These are phyloP conservation scores for Lycorma delicatula DNA, from an alignment of 1,140 invertebrate genomes.

Conservation along the genomic window DNA sequence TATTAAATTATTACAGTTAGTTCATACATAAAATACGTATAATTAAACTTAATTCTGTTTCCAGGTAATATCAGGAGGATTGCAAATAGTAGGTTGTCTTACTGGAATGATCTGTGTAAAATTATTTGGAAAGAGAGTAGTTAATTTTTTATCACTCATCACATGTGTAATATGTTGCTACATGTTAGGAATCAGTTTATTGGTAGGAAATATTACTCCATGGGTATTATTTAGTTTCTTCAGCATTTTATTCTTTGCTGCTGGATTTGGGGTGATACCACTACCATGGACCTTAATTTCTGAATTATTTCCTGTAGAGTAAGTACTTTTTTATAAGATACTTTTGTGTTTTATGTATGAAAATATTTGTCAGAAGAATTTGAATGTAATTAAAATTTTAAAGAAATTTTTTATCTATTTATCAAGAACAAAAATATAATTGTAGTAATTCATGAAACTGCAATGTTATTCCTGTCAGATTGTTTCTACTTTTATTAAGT, in stretches of 20 bases:
- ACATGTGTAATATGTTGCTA: conserved; percentile 15
- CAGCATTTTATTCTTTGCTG: conserved; percentile 15
- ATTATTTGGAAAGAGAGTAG: conserved; percentile 32
- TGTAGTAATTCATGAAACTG: too few species aligned
- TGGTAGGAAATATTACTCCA: not conserved
- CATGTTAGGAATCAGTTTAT: not conserved
- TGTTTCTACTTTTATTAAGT: too few species aligned
- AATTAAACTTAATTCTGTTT: too few species aligned
- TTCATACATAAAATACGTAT: too few species aligned
- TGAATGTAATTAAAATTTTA: too few species aligned
- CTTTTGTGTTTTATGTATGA: too few species aligned
- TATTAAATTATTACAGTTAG: too few species aligned
- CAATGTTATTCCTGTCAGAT: too few species aligned
- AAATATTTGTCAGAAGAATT: too few species aligned
- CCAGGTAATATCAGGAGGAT: conserved; percentile 18
- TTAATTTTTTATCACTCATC: conserved; percentile 28
- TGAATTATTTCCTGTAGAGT: conserved; percentile 26
- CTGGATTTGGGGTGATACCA: conserved; percentile 14
- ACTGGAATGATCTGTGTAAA: conserved; percentile 19
- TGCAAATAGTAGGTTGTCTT: conserved; percentile 16
- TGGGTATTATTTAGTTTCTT: conserved; percentile 18
- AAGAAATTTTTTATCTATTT: too few species aligned
- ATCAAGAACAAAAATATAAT: too few species aligned
- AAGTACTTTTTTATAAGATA: conserved; percentile 2
- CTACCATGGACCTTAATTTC: conserved; percentile 26